Percentiles rank a stretch among this genome's conserved stretches.
Conservation (phyloP, 2,113 vertebrate genomes). For the Tor tambroides region DNA sequence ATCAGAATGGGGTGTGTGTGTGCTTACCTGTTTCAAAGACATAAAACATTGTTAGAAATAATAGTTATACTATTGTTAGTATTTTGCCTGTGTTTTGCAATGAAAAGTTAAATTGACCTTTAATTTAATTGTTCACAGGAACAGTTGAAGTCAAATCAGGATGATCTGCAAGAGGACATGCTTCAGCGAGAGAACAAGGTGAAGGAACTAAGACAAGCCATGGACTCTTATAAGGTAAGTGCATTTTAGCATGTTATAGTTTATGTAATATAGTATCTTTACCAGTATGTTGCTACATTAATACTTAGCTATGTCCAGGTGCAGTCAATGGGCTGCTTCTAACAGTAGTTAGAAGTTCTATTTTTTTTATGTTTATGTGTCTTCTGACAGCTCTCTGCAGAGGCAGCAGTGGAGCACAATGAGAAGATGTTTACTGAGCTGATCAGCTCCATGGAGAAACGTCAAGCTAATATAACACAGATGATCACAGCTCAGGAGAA, state of each 20-base stretch:
- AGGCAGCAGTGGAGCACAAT: background rate
- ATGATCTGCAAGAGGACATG: background rate
- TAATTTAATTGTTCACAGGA: background rate
- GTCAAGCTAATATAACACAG: background rate
- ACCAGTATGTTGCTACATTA: background rate
- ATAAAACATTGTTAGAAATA: too few species aligned
- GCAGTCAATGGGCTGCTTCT: too few species aligned
- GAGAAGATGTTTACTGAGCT: background rate
- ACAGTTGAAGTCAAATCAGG: background rate
- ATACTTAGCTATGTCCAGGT: background rate
- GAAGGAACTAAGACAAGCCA: constrained; percentile 1
- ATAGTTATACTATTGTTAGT: too few species aligned
- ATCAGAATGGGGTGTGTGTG: too few species aligned
- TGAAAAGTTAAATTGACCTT: too few species aligned
- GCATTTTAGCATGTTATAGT: background rate
- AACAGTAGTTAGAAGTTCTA: background rate
- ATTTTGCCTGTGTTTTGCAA: too few species aligned
- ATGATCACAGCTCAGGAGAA: constrained; percentile 34
- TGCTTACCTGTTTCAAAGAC: too few species aligned
- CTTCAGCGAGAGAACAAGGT: background rate
- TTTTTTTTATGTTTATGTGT: too few species aligned
- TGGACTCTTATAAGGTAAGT: constrained; percentile 8
- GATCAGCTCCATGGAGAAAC: constrained; percentile 11
- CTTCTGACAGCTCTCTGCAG: too few species aligned
- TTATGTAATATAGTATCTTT: background rate